Conservation (phyloP, 1,140 invertebrate genomes). For the Bombus consobrinus region DNA sequence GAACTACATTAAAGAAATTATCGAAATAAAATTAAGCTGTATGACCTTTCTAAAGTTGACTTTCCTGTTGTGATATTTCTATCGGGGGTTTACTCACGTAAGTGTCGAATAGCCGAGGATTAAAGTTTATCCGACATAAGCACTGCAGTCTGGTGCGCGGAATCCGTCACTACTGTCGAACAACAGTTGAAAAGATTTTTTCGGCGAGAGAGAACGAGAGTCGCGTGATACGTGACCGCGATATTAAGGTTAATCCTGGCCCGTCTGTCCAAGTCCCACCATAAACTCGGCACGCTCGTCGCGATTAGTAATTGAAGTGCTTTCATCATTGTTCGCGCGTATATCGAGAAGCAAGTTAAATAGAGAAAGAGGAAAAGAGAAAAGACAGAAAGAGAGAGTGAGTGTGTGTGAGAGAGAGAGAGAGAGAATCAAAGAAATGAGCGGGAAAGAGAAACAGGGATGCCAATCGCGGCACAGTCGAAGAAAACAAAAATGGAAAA, state of each 20-base stretch:
- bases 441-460: background rate
- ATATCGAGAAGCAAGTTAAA: slow-evolving; percentile 16
- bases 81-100: slow-evolving; percentile 15
- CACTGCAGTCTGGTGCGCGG: slow-evolving; percentile 39
- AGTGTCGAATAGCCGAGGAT: slow-evolving; percentile 25
- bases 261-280: slow-evolving; percentile 47
- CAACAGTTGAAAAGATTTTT: slow-evolving; percentile 34
- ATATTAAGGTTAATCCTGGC: slow-evolving; percentile 55
- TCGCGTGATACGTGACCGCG: slow-evolving; percentile 43
- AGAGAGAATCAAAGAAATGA: background rate
- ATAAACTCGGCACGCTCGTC: slow-evolving; percentile 33
- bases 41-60: background rate
- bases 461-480: background rate
- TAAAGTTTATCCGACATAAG: slow-evolving; percentile 43
- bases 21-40: background rate
- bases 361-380: background rate
- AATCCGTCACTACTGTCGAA: slow-evolving; percentile 9
- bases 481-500: background rate
- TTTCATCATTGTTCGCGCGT: slow-evolving; percentile 23
- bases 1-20: background rate
- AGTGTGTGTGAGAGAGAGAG: too few species aligned
- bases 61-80: background rate
- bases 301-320: slow-evolving; percentile 54
- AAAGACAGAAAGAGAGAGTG: background rate
- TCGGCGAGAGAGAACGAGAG: slow-evolving; percentile 19